Base-by-base conservation (phyloP, 2,113 vertebrate species). In the Oreochromis spilurus region DNA sequence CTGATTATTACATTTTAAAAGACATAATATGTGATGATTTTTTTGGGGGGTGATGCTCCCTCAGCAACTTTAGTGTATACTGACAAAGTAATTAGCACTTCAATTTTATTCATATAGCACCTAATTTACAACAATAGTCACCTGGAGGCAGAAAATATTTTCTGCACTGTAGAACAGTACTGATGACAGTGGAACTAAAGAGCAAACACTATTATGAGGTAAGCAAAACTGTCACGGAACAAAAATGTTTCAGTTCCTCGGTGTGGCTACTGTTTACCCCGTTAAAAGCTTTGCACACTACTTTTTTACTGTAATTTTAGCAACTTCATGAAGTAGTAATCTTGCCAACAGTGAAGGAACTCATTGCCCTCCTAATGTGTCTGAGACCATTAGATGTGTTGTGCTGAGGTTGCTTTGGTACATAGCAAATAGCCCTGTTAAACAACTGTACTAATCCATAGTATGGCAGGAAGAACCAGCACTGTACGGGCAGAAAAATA, bases 31-130 rank as follows among this genome's bases (percentile, higher is more conserved):
- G n/a, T 40, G n/a, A 40, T 36, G 29, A 10, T 3, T 29, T 57
- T 14, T 19, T 13, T 0, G 43, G 4, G 0, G 8, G 12, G 6
- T 2, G 2, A 7, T 13, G 60, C 10, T 21, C 10, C 60, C 36
- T 13, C 6, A 21, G 7, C 34, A 38, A 38, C 34, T 21, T 21
- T 3, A 67, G 60, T 67, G 19, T 5, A 34, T 19, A 19, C 1
- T 62, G 58, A 34, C 9, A 65, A 65, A 65, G 4, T 65, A 65
- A 38, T 13, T 12, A 38, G 60, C 6, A 7, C 6, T 26, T 26
- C 1, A 29, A 5, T 58, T 17, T 58, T 58, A 17, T 9, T 58
- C 55, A 58, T 58, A 58, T 31, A 17, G 14, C 26, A 58, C 55
- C 57, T 58, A 31, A 58, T 58, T 58, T 31, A 31, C 57, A 58